Evolutionary conservation across 35 echinoderm and acorn worm genomes (phyloP).

Genomic region (Stichopus chloronotus): DNA sequence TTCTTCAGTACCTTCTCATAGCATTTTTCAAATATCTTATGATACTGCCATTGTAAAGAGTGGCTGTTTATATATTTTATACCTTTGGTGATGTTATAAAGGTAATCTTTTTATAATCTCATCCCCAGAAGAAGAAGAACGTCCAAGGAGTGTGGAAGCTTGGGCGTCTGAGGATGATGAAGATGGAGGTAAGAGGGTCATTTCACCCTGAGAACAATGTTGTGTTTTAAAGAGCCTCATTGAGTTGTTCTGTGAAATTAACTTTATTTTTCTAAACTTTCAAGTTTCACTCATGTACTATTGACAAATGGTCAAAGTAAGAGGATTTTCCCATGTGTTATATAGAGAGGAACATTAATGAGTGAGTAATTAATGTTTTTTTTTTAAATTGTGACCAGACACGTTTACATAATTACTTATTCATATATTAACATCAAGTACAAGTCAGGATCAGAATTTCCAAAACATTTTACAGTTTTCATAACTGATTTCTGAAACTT

Average conservation of each 20-base stretch:
- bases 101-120: not conserved
- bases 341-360: not conserved
- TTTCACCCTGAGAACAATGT: not conserved
- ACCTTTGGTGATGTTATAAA: not conserved
- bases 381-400: too few relatives aligned
- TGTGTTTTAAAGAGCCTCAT: not conserved
- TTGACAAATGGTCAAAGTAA: not conserved
- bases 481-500: too few relatives aligned
- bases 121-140: not conserved
- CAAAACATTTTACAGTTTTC: too few relatives aligned
- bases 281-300: not conserved
- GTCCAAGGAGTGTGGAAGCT: not conserved
- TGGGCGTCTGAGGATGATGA: not conserved
- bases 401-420: too few relatives aligned
- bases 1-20: too few relatives aligned
- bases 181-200: too few relatives aligned
- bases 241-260: not conserved
- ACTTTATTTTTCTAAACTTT: not conserved
- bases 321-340: not conserved
- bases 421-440: too few relatives aligned
- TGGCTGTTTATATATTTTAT: not conserved
- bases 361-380: not conserved
- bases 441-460: too few relatives aligned
- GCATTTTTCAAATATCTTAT: not conserved
- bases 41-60: not conserved